Evolutionary conservation across 2,888 invertebrate species (phyloP).

Genomic region (Sminthurinus aureus): DNA sequence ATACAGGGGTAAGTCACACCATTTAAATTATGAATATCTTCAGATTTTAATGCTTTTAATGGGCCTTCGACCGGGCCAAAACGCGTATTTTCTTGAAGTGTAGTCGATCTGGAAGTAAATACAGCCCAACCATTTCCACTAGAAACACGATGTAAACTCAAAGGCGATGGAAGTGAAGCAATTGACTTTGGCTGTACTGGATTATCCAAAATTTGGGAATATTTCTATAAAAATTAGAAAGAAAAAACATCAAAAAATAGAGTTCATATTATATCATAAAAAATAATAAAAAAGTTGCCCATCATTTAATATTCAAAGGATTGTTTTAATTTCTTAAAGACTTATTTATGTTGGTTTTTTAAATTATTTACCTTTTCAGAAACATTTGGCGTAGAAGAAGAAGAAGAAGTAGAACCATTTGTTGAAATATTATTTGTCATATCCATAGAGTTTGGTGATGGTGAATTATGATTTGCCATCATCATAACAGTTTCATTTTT

Average conservation of each 20-base stretch:
- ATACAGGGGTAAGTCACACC: slow-evolving; percentile 51
- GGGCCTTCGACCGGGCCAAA: slow-evolving; percentile 84
- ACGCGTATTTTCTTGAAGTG: slow-evolving; percentile 74
- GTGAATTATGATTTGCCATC: background rate
- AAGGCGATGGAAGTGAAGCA: slow-evolving; percentile 74
- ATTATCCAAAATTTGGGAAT: slow-evolving; percentile 69
- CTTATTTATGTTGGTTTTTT: too few relatives aligned
- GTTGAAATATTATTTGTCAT: background rate
- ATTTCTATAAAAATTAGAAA: too few relatives aligned
- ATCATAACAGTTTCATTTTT: slow-evolving; percentile 32
- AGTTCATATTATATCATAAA: too few relatives aligned
- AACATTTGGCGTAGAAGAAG: too few relatives aligned
- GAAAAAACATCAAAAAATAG: too few relatives aligned
- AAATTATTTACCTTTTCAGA: too few relatives aligned
- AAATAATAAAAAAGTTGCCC: slow-evolving; percentile 50
- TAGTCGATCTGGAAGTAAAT: slow-evolving; percentile 62
- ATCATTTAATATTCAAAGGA: too few relatives aligned
- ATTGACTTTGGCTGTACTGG: slow-evolving; percentile 77
- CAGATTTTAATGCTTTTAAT: slow-evolving; percentile 65
- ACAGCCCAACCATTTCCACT: slow-evolving; percentile 52
- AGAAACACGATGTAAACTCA: slow-evolving; percentile 46
- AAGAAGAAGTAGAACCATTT: background rate
- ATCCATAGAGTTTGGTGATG: background rate
- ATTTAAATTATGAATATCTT: slow-evolving; percentile 50
- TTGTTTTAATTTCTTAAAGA: too few relatives aligned